Base-by-base conservation (phyloP, 2,113 vertebrate genomes). In the Vulpes lagopus region DNA sequence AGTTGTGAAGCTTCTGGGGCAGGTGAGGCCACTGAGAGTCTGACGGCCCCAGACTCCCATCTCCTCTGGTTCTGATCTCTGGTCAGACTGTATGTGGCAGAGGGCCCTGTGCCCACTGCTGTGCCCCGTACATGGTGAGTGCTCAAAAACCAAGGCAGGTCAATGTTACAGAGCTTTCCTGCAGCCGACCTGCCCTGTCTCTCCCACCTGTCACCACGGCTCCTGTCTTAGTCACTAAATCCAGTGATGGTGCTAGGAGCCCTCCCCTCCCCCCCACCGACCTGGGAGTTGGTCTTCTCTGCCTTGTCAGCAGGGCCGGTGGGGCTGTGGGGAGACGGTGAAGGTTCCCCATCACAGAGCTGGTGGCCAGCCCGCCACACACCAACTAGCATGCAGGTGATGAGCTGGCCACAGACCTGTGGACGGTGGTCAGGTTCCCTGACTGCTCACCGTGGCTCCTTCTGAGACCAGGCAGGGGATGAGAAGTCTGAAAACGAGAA, bases 41-140 rank as follows among this genome's bases (percentile, higher is more conserved):
- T 25, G 51, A 19, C 12, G 3, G 65, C 35, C 3, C 1, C 1
- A 15, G 43, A 38, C 15, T 16, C 9, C 9, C 17, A 0, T 60
- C 15, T 4, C 30, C 16, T 5, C 7, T 0, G 17, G 2, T 5
- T 43, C 71, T 8, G 15, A 8, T 25, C 30, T 69, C 11, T 38
- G 11, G 35, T 73, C 55, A 27, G 57, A 59, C n/a, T 20, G 2
- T 10, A 30, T 35, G 2, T 35, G 55, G 16, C 6, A 8, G 23
- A 60, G 55, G 60, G 71, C 23, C 71, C 15, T 38, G 27, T n/a
- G 55, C 19, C 32, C 57, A 14, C 51, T 4, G 0, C 0, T 3
- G 4, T 30, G 12, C 38, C 53, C 32, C 16, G 67, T 38, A 3
- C n/a, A 0, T 0, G 23, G 27, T 49, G 22, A 32, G 30, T 0